Base-by-base conservation (phyloP, 2,113 vertebrate genomes). In the Chaetodon auriga region DNA sequence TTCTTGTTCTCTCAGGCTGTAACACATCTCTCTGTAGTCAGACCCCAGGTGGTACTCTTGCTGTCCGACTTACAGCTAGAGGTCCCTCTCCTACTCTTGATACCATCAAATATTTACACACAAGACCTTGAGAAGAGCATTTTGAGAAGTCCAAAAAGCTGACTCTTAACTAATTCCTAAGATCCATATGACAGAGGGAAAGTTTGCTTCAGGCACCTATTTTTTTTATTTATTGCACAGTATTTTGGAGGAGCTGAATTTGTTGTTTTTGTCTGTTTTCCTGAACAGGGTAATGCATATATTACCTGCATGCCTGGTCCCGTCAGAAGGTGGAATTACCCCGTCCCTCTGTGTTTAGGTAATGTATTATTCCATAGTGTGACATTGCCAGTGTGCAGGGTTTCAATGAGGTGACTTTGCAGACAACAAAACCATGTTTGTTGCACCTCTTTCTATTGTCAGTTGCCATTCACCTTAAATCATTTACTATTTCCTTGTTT, bases 241-340 rank as follows among this genome's bases (percentile, higher is more conserved):
- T 68, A n/a, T 74, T 43, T 73, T 63, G 66, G 23, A 63, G 54
- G 30, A n/a, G 51, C 5, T 85, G 49, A 82, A 62, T 60, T 48
- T 57, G 53, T 78, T 88, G 70, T 73, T 78, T 86, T 82, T 90
- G 57, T 91, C 68, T 90, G 43, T 75, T 80, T 91, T 70, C 48
- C 82, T 82, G 79, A 82, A 90, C 89, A 99, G 98, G 98, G 98
- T 64, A 98, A 98, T 92, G 96, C 97, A 86, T 96, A 98, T 81
- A 99, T 99, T 89, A 99, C 98, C 14, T 99, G 98, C 92, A 99
- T 99, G 98, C 98, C 98, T 87, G 98, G 98, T 80, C 97, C 98
- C 13, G 98, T 99, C 70, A 96, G 98, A 95, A 97, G 98, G 93
- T 99, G 98, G 98, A 99, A 99, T 96, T 97, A 98, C 64, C 98